phyloP scores from a whole-genome alignment of 2,888 invertebrate genomes.

The Drosophila monieri region DNA sequence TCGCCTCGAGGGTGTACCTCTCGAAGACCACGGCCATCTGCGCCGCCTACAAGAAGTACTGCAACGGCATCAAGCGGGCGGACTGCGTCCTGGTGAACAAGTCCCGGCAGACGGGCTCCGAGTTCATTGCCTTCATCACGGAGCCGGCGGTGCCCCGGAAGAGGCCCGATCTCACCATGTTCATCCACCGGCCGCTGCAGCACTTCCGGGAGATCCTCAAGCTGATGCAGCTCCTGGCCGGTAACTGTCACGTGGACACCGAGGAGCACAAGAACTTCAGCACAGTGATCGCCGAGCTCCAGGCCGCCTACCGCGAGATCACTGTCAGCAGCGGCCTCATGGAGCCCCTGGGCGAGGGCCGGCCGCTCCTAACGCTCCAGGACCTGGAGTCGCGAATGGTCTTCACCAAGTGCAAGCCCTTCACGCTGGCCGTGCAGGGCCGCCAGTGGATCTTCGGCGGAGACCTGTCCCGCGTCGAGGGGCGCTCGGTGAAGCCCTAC shows the following conservation, averaged over 20 bases:
- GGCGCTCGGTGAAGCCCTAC: slow-evolving; percentile 91
- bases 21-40: slow-evolving; percentile 90
- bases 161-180: slow-evolving; percentile 92
- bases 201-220: slow-evolving; percentile 89
- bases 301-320: slow-evolving; percentile 91
- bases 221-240: slow-evolving; percentile 85
- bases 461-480: slow-evolving; percentile 92
- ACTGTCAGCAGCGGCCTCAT: slow-evolving; percentile 93
- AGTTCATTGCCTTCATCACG: slow-evolving; percentile 91
- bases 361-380: slow-evolving; percentile 91
- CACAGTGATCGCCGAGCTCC: slow-evolving; percentile 83
- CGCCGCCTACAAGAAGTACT: slow-evolving; percentile 92
- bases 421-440: slow-evolving; percentile 92
- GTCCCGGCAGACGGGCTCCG: slow-evolving; percentile 89
- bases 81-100: slow-evolving; percentile 93
- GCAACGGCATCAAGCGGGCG: slow-evolving; percentile 92
- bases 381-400: slow-evolving; percentile 94
- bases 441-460: slow-evolving; percentile 96
- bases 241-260: slow-evolving; percentile 83
- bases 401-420: slow-evolving; percentile 96
- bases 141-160: slow-evolving; percentile 92
- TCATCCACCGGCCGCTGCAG: slow-evolving; percentile 93
- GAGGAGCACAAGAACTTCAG: slow-evolving; percentile 84
- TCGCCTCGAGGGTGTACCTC: slow-evolving; percentile 89
- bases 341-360: slow-evolving; percentile 93